Evolutionary conservation across 1,140 invertebrate species (phyloP), one percentile per base, ranked within the genome.

Genomic region (Cheumatopsyche charites): DNA sequence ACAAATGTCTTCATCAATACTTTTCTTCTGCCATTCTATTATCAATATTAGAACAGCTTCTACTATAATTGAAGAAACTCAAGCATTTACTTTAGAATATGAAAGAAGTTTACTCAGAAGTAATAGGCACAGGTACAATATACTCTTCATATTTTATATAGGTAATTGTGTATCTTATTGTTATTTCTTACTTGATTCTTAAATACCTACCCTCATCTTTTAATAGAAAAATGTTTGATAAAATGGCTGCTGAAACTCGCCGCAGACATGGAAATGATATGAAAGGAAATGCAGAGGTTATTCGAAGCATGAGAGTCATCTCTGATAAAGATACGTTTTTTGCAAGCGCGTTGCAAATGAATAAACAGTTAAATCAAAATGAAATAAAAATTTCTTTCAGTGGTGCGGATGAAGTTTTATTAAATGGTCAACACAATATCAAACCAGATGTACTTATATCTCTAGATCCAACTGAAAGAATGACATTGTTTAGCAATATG

Each of bases 21-120:
- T 82, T 7, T 82, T 83, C 76, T 81, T 83, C 63, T 79, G 77
- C 13, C 78, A 82, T 72, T 77, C 81, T 4, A 75, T 81, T 6
- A 78, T 81, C 25, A 80, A 78, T 72, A 79, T 78, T 26, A 79
- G 70, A 73, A 74, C 78, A 6, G 80, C 79, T 21, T 66, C 72
- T 47, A 77, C 75, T 0, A 78, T 83, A 19, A 77, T 82, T 58
- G 76, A 80, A 63, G 79, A 82, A 73, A 76, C 78, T 6, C 81
- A 82, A 75, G 73, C 73, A 5, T 17, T 25, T 17, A n/a, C 29
- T 11, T 71, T 77, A 36, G 45, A 49, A 12, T 26, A 67, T 12
- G 69, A 72, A 36, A 70, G 73, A 62, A 23, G 15, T 9, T 62
- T 26, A 12, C 68, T 77, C 19, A 61, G 75, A 6, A 76, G 75